Evolutionary conservation across 1,140 invertebrate species (phyloP).

Genomic region (Epicauta chinensis): DNA sequence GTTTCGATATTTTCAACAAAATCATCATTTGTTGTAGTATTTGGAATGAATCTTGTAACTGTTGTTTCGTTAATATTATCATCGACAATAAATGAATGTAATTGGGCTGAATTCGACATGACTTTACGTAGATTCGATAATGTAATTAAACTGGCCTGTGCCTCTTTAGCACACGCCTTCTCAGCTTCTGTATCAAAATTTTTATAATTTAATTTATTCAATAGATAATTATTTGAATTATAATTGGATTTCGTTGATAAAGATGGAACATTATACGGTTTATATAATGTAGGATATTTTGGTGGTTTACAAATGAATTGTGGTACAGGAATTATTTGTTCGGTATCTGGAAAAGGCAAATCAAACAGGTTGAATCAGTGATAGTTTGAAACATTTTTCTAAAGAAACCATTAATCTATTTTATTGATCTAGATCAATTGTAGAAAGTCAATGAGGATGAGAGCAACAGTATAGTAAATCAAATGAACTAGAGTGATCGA

Average conservation of each 20-base stretch:
- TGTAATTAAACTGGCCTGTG: conserved; percentile 34
- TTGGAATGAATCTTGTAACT: conserved; percentile 37
- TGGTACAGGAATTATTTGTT: conserved; percentile 26
- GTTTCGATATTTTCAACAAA: too few relatives aligned
- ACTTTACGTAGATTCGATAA: conserved; percentile 36
- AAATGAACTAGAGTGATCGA: too few relatives aligned
- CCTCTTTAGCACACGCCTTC: conserved; percentile 38
- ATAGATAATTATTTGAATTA: background rate
- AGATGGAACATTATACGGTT: conserved; percentile 11
- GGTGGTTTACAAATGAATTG: conserved; percentile 29
- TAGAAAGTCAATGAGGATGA: too few relatives aligned
- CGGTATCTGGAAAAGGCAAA: background rate
- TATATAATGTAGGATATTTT: conserved; percentile 27
- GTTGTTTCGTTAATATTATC: conserved; percentile 37
- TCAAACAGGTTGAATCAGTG: conserved; percentile 1
- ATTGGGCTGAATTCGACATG: conserved; percentile 31
- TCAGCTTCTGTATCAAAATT: conserved; percentile 33
- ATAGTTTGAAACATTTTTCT: too few relatives aligned
- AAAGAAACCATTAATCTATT: too few relatives aligned
- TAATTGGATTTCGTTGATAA: conserved; percentile 11
- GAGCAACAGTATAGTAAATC: too few relatives aligned
- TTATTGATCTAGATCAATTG: too few relatives aligned
- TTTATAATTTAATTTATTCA: conserved; percentile 18
- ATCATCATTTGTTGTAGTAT: conserved; percentile 11
- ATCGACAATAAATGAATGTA: conserved; percentile 35